phyloP scores from a whole-genome alignment of 2,888 invertebrate species.

The Lasiommata megera region DNA sequence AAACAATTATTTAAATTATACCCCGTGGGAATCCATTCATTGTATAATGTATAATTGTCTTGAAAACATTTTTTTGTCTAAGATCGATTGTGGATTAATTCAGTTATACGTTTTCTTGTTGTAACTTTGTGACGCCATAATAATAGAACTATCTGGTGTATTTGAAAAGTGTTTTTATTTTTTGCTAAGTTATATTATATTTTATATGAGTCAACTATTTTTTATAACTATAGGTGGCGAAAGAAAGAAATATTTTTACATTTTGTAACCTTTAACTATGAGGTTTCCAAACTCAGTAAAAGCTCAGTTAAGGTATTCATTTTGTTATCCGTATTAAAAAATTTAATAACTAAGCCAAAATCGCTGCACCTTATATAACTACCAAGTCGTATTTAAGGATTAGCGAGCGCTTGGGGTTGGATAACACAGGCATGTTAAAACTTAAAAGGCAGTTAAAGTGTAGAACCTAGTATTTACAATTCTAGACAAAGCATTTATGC shows the following conservation, averaged over 20 bases:
- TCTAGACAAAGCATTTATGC: slow-evolving; percentile 4
- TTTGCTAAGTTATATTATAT: no score
- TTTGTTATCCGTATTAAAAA: no score
- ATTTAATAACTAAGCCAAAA: no score
- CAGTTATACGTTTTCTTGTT: not conserved
- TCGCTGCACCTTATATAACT: no score
- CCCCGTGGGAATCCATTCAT: slow-evolving; percentile 9
- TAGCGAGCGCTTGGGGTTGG: not conserved
- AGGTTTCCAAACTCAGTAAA: no score
- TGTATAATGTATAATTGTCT: slow-evolving; percentile 12
- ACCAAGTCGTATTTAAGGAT: not conserved
- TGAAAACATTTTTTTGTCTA: slow-evolving; percentile 8
- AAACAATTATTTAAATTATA: slow-evolving; percentile 18
- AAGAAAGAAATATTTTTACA: no score
- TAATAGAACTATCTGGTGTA: not conserved
- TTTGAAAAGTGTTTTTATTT: not conserved
- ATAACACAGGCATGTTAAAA: slow-evolving; percentile 6
- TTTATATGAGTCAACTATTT: no score
- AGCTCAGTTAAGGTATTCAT: no score
- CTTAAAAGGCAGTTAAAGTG: slow-evolving; percentile 6
- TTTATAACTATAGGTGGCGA: no score
- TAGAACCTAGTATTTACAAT: slow-evolving; percentile 12
- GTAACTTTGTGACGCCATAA: not conserved
- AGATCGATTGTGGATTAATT: slow-evolving; percentile 6
- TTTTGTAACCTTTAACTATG: no score